These are phyloP conservation scores for Rattus norvegicus DNA, from an alignment of 2,113 vertebrate species.

Conservation along the genomic window DNA sequence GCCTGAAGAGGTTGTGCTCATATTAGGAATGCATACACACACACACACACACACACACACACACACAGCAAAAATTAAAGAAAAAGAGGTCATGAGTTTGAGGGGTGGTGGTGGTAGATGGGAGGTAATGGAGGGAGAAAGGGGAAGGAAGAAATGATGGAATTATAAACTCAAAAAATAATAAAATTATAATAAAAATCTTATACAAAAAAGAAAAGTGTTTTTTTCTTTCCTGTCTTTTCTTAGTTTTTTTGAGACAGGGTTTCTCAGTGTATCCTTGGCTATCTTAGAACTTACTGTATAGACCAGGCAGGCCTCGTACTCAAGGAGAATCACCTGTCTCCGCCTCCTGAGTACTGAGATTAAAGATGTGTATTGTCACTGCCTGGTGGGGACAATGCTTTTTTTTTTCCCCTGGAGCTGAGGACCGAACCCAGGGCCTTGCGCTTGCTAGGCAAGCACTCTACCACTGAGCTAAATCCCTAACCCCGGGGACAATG, in stretches of 20 bases:
- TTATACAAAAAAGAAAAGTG: neutral
- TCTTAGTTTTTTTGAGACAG: neutral
- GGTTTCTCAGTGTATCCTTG: neutral
- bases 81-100: neutral
- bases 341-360: neutral
- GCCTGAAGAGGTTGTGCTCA: neutral
- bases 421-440: too few relatives aligned
- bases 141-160: neutral
- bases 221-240: neutral
- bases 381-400: neutral
- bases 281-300: neutral
- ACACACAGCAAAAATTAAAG: neutral
- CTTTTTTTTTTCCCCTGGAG: neutral
- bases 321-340: neutral
- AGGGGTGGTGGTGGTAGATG: neutral
- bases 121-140: neutral
- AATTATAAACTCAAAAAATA: neutral
- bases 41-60: neutral
- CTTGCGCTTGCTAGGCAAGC: too few relatives aligned
- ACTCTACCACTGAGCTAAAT: too few relatives aligned
- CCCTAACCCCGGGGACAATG: neutral
- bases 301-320: neutral
- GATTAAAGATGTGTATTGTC: neutral
- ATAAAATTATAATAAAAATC: neutral
- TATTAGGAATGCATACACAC: neutral